Evolutionary conservation across 1,140 invertebrate species (phyloP), one percentile per base, ranked within the genome.

Genomic region (Choristoneura fumiferana): DNA sequence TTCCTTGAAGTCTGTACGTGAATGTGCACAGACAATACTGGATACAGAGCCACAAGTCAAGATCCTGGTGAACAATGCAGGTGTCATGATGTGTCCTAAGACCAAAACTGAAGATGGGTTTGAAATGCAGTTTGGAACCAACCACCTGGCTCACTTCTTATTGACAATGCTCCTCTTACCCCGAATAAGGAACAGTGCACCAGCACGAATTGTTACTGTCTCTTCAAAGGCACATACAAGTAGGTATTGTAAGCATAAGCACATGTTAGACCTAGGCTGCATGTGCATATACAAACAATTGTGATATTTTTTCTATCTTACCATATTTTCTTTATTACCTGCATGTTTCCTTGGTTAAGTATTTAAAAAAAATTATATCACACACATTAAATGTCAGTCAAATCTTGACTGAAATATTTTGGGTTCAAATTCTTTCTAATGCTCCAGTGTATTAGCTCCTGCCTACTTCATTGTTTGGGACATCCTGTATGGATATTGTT

Each of bases 61-160:
- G 71, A 84, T 96, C 36, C 85, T 97, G 1, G 92, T 97, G 10
- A 96, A 96, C 67, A 97, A 97, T 89, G 96, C 95, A 49, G 95
- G 93, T 1, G 91, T 96, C 0, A 95, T 95, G 92, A 91, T 92
- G 86, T 93, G 92, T 59, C 95, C 94, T 0, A 85, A 92, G 56
- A 83, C 84, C 13, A 73, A 82, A 45, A 97, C 95, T 0, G 87
- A 92, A 69, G 96, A 98, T 87, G 95, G 95, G 0, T 95, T 95
- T 87, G 96, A 98, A 87, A 93, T 94, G 40, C 94, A 96, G 81
- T 93, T 96, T 81, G 95, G 93, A 9, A 93, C 95, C 0, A 96
- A 96, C 88, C 93, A 96, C 72, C 89, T 96, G 36, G 95, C 94
- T 10, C 96, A 97, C 74, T 97, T 97, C 77, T 86, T 96, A n/a